A percentile compares a stretch with the other conserved stretches of the same genome.
These are phyloP conservation scores for Apus apus DNA, from an alignment of 2,113 vertebrate species.

Conservation along the genomic window DNA sequence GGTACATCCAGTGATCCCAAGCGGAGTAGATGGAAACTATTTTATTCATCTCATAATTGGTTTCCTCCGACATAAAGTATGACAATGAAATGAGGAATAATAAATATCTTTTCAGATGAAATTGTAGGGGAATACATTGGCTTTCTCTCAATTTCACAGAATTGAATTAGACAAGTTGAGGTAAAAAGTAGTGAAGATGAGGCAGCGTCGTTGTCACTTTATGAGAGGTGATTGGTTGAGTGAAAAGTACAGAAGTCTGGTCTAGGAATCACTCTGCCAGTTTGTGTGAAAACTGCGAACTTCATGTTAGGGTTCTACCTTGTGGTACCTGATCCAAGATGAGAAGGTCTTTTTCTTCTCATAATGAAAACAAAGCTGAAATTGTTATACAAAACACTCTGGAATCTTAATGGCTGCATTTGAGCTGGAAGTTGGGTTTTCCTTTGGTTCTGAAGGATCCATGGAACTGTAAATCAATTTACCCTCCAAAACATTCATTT, in stretches of 20 bases:
- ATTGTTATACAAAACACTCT: not conserved
- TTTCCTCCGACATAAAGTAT: not conserved
- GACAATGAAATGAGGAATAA: constrained; percentile 16
- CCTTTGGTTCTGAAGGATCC: not conserved
- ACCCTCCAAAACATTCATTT: not conserved
- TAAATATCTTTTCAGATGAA: not conserved
- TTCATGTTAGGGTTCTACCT: not conserved
- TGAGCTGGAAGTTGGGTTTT: not conserved
- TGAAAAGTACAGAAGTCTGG: not conserved
- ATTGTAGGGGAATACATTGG: not conserved
- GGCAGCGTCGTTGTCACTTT: not conserved
- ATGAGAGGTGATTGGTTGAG: not conserved
- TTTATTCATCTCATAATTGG: not conserved
- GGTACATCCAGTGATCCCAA: not conserved
- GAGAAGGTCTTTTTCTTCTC: not conserved
- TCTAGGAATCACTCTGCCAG: not conserved
- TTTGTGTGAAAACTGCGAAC: not conserved
- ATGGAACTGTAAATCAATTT: fast-evolving
- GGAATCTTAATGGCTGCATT: not conserved
- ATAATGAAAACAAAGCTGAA: not conserved
- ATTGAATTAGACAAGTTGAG: not conserved
- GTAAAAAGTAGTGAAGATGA: not conserved
- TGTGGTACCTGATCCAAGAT: not conserved
- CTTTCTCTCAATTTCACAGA: constrained; percentile 10
- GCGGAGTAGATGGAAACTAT: not conserved